Conservation (phyloP, 1,140 invertebrate genomes). For the Whitmania pigra region DNA sequence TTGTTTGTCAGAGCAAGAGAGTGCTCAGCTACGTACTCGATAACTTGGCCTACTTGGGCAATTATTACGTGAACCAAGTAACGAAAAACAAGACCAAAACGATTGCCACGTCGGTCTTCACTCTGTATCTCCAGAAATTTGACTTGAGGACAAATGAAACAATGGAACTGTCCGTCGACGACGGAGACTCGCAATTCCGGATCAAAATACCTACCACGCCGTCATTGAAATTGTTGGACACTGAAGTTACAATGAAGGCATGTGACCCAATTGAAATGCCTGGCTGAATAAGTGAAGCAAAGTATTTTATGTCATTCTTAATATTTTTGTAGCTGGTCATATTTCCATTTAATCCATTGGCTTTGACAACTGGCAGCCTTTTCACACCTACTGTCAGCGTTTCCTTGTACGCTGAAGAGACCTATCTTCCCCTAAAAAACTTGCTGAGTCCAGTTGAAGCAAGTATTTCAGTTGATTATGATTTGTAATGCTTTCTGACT, state of each 20-base stretch:
- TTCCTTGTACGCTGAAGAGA: background rate
- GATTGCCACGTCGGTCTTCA: background rate
- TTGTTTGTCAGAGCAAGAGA: background rate
- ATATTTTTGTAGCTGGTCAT: background rate
- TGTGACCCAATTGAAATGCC: background rate
- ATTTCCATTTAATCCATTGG: slow-evolving; percentile 6
- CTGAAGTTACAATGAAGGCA: too few relatives aligned
- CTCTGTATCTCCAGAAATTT: background rate
- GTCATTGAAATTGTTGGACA: background rate
- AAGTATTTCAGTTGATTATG: background rate
- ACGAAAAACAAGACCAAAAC: background rate
- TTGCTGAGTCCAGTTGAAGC: background rate
- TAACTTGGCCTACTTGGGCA: background rate
- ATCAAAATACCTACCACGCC: background rate
- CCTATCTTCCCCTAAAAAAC: background rate
- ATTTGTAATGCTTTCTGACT: too few relatives aligned
- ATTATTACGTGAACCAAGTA: background rate
- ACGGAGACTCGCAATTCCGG: background rate
- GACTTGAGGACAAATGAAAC: background rate
- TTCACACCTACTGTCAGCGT: slow-evolving; percentile 8
- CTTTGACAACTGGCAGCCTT: background rate
- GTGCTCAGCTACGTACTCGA: background rate
- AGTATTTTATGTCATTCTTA: background rate
- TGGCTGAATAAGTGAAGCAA: background rate
- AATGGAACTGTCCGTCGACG: background rate